These are phyloP conservation scores for Callochromis pleurospilus DNA, from an alignment of 2,113 vertebrate species.

Conservation along the genomic window DNA sequence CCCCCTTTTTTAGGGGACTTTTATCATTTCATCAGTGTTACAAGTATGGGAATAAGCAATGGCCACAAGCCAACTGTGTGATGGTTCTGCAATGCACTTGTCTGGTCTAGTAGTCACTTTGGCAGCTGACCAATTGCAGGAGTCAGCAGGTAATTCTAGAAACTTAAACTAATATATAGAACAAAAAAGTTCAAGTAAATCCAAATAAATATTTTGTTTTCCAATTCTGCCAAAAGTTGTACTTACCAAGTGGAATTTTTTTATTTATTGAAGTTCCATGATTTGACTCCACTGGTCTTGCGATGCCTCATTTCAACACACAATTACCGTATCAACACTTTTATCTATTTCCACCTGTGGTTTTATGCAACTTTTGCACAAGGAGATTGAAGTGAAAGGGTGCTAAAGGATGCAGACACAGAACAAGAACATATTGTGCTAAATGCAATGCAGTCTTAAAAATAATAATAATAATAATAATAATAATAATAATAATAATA, in stretches of 20 bases:
- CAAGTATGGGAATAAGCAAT: neutral
- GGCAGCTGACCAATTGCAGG: neutral
- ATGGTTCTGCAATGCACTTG: neutral
- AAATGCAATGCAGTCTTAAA: accelerated
- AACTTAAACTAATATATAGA: neutral
- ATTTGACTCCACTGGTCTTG: neutral
- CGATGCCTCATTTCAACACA: neutral
- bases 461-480: neutral
- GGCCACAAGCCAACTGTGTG: neutral
- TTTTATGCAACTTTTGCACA: neutral
- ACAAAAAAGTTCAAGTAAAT: neutral
- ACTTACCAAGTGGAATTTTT: neutral
- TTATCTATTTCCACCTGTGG: neutral
- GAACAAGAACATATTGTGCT: neutral
- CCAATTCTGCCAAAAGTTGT: neutral
- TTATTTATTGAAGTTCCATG: neutral
- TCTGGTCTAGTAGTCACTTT: neutral
- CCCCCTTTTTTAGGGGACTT: neutral
- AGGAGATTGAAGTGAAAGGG: neutral
- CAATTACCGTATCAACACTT: neutral
- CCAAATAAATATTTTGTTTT: neutral
- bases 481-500: neutral
- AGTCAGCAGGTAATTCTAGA: neutral
- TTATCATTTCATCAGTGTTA: neutral
- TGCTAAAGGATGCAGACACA: neutral